Percentiles rank a stretch among this genome's conserved stretches.
Conservation (phyloP, 2,888 invertebrate species). For the Morpho deidamia region DNA sequence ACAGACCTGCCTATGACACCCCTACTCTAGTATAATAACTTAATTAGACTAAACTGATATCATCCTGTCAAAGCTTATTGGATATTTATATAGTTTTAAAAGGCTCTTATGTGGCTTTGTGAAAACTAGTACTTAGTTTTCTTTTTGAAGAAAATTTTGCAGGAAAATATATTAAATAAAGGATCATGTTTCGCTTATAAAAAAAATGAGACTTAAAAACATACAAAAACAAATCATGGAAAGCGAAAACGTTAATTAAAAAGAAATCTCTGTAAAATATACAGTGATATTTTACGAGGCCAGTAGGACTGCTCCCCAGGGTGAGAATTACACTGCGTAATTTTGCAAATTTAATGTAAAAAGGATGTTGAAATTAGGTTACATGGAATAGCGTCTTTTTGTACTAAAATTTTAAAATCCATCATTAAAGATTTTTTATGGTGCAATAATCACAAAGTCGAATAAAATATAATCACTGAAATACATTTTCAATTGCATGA, state of each 20-base stretch:
- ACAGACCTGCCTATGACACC: no score
- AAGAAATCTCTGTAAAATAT: slow-evolving; percentile 32
- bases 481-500: no score
- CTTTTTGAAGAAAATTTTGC: no score
- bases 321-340: slow-evolving; percentile 48
- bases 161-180: not conserved
- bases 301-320: slow-evolving; percentile 41
- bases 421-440: slow-evolving; percentile 34
- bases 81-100: no score
- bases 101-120: no score
- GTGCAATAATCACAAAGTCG: not conserved
- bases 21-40: no score
- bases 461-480: no score
- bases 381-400: slow-evolving; percentile 46
- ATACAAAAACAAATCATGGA: slow-evolving; percentile 6
- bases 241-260: slow-evolving; percentile 31
- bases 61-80: no score
- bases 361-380: slow-evolving; percentile 47
- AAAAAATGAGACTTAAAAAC: not conserved
- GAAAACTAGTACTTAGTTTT: no score
- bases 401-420: slow-evolving; percentile 54
- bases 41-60: no score
- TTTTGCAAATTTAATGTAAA: slow-evolving; percentile 49
- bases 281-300: slow-evolving; percentile 51
- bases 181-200: not conserved